A percentile compares a stretch with the other conserved stretches of the same genome.
Conservation (phyloP, 1,140 invertebrate species). For the Hormaphis cornu region DNA sequence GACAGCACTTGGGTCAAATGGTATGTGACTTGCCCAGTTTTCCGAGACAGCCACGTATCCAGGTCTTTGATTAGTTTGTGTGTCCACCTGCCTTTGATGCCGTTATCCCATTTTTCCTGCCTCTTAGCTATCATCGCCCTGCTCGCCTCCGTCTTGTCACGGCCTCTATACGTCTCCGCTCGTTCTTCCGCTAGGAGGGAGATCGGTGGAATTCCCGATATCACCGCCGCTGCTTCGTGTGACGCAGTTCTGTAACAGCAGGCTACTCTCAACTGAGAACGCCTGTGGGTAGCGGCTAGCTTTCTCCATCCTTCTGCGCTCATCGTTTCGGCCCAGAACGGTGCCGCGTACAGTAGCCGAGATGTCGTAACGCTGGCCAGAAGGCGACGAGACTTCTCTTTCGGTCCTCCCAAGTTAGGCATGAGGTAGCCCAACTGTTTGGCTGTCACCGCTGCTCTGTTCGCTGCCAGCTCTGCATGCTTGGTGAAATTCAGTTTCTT, state of each 20-base stretch:
- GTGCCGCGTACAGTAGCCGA: neutral
- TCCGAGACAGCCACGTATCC: neutral
- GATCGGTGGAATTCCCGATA: neutral
- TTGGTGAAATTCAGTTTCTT: neutral
- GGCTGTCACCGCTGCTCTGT: neutral
- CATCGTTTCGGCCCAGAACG: neutral
- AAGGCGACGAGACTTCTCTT: neutral
- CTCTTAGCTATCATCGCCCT: neutral
- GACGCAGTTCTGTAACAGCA: neutral
- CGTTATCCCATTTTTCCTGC: neutral
- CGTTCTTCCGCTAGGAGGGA: neutral
- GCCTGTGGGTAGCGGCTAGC: neutral
- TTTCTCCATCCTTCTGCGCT: neutral
- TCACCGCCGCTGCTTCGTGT: neutral
- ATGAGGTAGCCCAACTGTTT: neutral
- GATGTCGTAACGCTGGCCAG: neutral
- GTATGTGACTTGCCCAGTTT: neutral
- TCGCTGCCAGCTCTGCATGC: neutral
- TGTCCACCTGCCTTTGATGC: neutral
- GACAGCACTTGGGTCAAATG: neutral
- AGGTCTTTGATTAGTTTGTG: neutral
- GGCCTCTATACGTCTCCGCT: neutral
- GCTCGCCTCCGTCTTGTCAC: neutral
- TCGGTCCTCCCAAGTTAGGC: neutral
- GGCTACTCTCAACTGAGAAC: neutral